A percentile compares a stretch with the other conserved stretches of the same genome.
These are phyloP conservation scores for Nycticryphes semicollaris DNA, from an alignment of 2,113 vertebrate genomes.

Conservation along the genomic window DNA sequence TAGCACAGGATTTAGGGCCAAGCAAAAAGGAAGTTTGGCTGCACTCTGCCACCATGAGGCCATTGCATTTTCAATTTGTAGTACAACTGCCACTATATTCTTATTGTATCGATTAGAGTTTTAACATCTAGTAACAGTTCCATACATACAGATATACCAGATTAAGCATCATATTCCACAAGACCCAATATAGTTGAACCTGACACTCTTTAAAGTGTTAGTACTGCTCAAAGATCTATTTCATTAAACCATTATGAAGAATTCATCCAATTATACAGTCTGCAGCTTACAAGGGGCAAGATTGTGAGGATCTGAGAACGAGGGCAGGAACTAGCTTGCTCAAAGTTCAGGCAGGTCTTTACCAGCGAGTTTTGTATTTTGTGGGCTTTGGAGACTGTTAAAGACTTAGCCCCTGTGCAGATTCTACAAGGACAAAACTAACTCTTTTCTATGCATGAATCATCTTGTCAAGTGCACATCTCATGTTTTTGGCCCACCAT, in stretches of 20 bases:
- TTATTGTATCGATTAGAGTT: neutral
- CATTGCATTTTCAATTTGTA: neutral
- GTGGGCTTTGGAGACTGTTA: neutral
- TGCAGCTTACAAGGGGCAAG: neutral
- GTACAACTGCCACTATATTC: neutral
- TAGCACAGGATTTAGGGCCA: neutral
- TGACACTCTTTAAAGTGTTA: neutral
- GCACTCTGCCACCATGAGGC: neutral
- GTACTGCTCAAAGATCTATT: neutral
- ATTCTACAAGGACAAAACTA: neutral
- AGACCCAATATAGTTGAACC: neutral
- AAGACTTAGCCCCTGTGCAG: neutral
- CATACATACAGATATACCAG: neutral
- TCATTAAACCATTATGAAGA: neutral
- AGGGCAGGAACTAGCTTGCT: neutral
- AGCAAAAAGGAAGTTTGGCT: neutral
- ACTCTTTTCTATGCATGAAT: neutral
- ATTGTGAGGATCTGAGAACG: neutral
- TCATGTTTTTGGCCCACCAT: rapidly evolving
- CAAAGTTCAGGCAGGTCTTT: neutral
- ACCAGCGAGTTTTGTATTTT: neutral
- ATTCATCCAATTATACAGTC: neutral
- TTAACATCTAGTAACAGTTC: neutral
- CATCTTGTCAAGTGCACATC: neutral
- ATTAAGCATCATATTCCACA: neutral